phyloP scores from a whole-genome alignment of 2,797 vertebrate species.

The Aythya fuligula region DNA sequence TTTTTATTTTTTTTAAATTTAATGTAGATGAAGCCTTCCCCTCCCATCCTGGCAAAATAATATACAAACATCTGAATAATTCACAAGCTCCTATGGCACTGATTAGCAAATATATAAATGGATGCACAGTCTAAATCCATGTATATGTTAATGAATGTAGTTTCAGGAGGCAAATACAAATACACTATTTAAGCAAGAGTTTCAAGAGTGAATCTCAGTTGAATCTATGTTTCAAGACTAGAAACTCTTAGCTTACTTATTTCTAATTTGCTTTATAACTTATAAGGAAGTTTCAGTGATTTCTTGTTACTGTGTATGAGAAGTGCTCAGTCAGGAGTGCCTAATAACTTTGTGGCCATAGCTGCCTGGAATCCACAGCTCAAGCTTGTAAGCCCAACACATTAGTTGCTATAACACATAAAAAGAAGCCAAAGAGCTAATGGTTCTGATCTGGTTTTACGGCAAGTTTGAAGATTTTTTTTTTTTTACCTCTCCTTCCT shows the following conservation, averaged over 20 bases:
- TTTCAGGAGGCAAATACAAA: neutral
- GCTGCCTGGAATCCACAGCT: neutral
- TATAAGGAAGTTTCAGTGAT: neutral
- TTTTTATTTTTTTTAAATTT: neutral
- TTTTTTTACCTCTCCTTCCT: slow-evolving; percentile 26
- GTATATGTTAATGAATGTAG: neutral
- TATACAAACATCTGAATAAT: neutral
- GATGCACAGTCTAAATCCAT: neutral
- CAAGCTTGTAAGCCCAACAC: neutral
- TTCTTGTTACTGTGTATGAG: neutral
- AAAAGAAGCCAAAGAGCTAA: neutral
- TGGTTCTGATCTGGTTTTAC: neutral
- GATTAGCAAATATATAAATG: neutral
- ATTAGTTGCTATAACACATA: neutral
- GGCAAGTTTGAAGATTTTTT: neutral
- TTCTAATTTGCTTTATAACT: neutral
- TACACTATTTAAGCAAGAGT: neutral
- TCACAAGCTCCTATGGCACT: neutral
- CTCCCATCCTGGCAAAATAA: neutral
- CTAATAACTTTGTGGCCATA: neutral
- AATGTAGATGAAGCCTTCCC: neutral
- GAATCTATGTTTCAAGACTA: neutral
- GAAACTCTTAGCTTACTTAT: neutral
- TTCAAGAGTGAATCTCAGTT: neutral
- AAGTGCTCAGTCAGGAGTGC: neutral